Evolutionary conservation across 1,140 invertebrate genomes (phyloP).

Genomic region (Zelostemma sp.): DNA sequence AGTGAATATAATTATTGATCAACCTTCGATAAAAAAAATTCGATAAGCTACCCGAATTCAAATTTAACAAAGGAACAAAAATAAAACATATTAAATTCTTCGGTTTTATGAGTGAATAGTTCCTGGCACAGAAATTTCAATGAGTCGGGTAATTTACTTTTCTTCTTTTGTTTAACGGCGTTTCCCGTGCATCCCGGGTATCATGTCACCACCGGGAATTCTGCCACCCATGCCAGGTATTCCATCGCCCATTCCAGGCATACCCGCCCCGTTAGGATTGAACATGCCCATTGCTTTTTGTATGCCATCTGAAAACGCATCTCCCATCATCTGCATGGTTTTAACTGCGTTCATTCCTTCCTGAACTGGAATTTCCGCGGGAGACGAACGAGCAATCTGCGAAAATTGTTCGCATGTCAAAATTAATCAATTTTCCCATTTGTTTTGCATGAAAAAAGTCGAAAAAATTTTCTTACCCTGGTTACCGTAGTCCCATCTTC

Average conservation of each 20-base stretch:
- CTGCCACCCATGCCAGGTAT: background rate
- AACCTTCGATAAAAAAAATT: no score
- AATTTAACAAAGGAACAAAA: no score
- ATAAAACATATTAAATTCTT: background rate
- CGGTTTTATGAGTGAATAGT: background rate
- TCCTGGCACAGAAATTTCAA: background rate
- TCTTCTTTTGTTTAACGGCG: background rate
- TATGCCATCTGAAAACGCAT: background rate
- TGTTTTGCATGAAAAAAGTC: background rate
- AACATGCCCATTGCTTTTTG: background rate
- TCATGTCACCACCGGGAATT: no score
- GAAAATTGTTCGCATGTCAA: no score
- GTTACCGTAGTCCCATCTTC: no score
- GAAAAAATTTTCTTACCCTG: background rate
- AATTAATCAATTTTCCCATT: constrained; percentile 8
- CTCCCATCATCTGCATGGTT: constrained; percentile 18
- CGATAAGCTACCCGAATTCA: no score
- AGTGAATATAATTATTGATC: no score
- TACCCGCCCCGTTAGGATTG: background rate
- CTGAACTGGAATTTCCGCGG: constrained; percentile 15
- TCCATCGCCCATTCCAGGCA: background rate
- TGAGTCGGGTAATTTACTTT: background rate
- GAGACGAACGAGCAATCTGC: constrained; percentile 27
- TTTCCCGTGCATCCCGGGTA: background rate
- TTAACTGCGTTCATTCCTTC: constrained; percentile 9